phyloP scores from a whole-genome alignment of 2,888 invertebrate genomes.

The Agonopterix heracliana region DNA sequence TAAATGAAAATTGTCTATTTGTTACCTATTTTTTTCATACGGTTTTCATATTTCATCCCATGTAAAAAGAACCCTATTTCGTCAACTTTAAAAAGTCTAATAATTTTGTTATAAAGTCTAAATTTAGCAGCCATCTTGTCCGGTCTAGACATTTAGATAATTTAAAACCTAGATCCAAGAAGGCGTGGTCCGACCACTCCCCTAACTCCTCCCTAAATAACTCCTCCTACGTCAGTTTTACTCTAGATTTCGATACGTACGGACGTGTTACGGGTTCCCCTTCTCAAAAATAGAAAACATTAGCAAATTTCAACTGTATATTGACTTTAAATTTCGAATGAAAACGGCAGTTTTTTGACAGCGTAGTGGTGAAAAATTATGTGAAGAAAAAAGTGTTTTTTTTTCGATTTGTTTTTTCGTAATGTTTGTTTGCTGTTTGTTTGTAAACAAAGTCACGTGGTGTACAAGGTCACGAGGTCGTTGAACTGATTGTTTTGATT shows the following conservation, averaged over 20 bases:
- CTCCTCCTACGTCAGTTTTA: constrained; percentile 5
- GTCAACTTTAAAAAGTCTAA: background rate
- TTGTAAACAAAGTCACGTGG: constrained; percentile 39
- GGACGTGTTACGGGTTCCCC: constrained; percentile 1
- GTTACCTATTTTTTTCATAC: no score
- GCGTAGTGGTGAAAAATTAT: background rate
- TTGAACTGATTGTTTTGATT: constrained; percentile 11
- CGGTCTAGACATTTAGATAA: constrained; percentile 31
- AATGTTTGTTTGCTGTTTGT: constrained; percentile 26
- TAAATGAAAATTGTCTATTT: no score
- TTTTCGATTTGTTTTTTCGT: constrained; percentile 12
- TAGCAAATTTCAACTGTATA: background rate
- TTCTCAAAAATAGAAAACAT: background rate
- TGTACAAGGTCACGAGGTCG: constrained; percentile 18
- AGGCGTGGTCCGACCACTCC: constrained; percentile 17
- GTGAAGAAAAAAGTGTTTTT: background rate
- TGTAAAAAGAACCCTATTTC: background rate
- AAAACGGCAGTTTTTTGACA: background rate
- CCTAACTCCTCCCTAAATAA: constrained; percentile 11
- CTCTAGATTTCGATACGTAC: constrained; percentile 5
- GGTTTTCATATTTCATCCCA: no score
- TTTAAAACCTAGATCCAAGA: constrained; percentile 19
- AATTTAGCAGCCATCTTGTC: constrained; percentile 22
- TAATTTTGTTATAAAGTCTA: background rate
- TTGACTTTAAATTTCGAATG: background rate